phyloP scores from a whole-genome alignment of 2,113 vertebrate genomes.

The Hymenochirus boettgeri region DNA sequence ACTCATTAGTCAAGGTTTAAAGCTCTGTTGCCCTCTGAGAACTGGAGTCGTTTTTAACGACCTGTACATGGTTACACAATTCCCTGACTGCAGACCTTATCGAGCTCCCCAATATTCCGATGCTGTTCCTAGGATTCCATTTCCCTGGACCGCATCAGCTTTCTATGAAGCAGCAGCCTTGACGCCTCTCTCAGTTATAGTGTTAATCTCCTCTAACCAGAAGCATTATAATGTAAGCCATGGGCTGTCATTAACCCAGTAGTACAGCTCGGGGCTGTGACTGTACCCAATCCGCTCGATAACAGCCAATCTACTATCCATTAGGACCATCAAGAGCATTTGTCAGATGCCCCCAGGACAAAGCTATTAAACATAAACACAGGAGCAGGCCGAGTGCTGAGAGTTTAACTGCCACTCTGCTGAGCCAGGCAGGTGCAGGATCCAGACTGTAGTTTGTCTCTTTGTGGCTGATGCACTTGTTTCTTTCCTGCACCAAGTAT shows the following conservation, averaged over 20 bases:
- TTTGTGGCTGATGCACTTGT: background rate
- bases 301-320: conserved; percentile 23
- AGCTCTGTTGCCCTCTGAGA: background rate
- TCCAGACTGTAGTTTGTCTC: too few relatives aligned
- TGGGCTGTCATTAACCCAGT: conserved; percentile 27
- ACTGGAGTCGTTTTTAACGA: background rate
- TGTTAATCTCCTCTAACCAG: conserved; percentile 15
- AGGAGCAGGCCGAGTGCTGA: background rate
- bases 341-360: conserved; percentile 13
- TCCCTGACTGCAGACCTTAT: background rate
- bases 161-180: conserved; percentile 1
- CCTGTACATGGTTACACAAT: background rate
- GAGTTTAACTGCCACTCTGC: conserved; percentile 14
- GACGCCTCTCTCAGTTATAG: background rate
- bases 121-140: background rate
- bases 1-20: background rate
- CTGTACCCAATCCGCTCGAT: conserved; percentile 28
- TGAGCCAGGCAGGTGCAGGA: background rate
- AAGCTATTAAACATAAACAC: conserved; percentile 14
- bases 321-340: conserved; percentile 30
- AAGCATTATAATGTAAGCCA: conserved; percentile 14
- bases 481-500: too few relatives aligned
- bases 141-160: background rate
- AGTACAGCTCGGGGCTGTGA: conserved; percentile 30
- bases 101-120: background rate